Percentiles rank a stretch among this genome's conserved stretches.
phyloP scores from a whole-genome alignment of 2,113 vertebrate species.

The Numida meleagris region DNA sequence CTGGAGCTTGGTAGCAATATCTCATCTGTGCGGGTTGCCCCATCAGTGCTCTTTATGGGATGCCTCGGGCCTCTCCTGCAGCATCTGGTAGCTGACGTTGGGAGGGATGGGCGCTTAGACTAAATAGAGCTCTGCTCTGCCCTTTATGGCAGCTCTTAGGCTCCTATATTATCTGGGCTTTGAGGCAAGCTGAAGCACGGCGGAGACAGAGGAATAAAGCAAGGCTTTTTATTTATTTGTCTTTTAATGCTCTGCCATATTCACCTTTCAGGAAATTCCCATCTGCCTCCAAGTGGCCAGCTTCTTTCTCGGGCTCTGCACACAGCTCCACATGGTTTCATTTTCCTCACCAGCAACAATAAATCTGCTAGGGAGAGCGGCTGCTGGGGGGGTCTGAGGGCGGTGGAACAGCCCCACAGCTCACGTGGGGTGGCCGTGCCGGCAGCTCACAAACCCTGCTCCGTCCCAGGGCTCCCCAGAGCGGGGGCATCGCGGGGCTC shows the following conservation, averaged over 20 bases:
- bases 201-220: slow-evolving; percentile 13
- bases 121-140: not conserved
- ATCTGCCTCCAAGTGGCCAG: slow-evolving; percentile 7
- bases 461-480: not conserved
- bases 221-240: slow-evolving; percentile 41
- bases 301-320: not conserved
- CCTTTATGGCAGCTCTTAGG: not conserved
- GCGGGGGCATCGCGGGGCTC: not conserved
- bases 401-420: not conserved
- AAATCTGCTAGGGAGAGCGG: slow-evolving; percentile 39
- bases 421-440: slow-evolving; percentile 45
- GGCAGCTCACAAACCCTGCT: slow-evolving; percentile 53
- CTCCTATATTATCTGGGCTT: not conserved
- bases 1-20: not conserved
- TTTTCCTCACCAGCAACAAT: slow-evolving; percentile 28
- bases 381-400: slow-evolving; percentile 34
- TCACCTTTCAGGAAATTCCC: slow-evolving; percentile 69
- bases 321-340: slow-evolving; percentile 37
- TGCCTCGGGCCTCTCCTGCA: not conserved
- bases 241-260: slow-evolving; percentile 52
- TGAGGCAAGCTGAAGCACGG: not conserved
- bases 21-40: not conserved
- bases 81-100: not conserved
- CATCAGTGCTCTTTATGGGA: not conserved
- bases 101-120: not conserved